These are phyloP conservation scores for Spodoptera littoralis DNA, from an alignment of 2,888 invertebrate species.

Conservation along the genomic window DNA sequence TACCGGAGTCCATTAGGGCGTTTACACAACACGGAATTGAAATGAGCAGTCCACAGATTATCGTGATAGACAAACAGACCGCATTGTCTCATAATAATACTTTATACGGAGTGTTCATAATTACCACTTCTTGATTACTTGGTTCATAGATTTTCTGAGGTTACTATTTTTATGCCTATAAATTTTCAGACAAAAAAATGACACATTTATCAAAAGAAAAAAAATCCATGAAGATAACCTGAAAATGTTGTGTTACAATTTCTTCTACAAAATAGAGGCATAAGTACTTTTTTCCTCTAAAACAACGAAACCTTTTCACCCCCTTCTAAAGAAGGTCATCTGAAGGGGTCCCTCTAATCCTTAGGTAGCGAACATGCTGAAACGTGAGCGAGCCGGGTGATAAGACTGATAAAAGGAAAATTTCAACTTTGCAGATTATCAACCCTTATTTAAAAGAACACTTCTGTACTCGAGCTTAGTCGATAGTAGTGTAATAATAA, in stretches of 20 bases:
- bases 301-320: slow-evolving; percentile 8
- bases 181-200: no score
- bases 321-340: slow-evolving; percentile 3
- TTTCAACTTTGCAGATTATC: neutral
- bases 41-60: slow-evolving; percentile 88
- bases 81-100: slow-evolving; percentile 87
- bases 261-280: no score
- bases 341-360: slow-evolving; percentile 14
- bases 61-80: slow-evolving; percentile 86
- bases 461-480: no score
- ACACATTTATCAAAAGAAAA: no score
- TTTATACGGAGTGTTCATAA: slow-evolving; percentile 75
- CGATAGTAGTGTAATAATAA: no score
- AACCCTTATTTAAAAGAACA: neutral
- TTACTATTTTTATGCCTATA: no score
- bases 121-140: slow-evolving; percentile 22
- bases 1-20: slow-evolving; percentile 87
- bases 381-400: slow-evolving; percentile 1
- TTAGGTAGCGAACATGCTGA: slow-evolving; percentile 16
- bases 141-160: no score
- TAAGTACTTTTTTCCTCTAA: neutral
- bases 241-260: no score
- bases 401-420: neutral
- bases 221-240: no score
- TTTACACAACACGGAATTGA: slow-evolving; percentile 88